phyloP scores from a whole-genome alignment of 2,113 vertebrate genomes.

The Chaetura pelagica region DNA sequence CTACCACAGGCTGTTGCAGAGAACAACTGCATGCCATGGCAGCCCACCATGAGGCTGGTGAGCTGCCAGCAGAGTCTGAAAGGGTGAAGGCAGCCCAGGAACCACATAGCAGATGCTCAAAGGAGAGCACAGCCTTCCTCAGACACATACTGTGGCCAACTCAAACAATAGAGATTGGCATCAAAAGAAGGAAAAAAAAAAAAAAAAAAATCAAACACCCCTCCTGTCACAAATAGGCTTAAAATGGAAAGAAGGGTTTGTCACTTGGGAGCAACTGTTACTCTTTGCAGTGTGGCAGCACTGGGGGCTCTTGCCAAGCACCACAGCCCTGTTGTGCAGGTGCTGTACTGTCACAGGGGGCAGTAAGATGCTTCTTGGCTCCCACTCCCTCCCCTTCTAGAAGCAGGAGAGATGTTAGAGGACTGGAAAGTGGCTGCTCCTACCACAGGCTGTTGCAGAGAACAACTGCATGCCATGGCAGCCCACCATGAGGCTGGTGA shows the following conservation, averaged over 20 bases:
- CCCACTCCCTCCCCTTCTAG: neutral
- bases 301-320: accelerated
- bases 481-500: neutral
- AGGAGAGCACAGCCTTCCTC: neutral
- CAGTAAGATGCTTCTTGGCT: neutral
- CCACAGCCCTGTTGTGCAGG: accelerated
- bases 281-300: neutral
- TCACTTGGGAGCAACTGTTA: neutral
- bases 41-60: neutral
- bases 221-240: neutral
- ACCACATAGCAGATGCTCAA: neutral
- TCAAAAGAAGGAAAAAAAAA: neutral
- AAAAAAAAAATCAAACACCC: neutral
- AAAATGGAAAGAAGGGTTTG: neutral
- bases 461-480: accelerated
- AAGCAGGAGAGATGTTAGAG: neutral
- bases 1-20: neutral
- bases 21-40: accelerated
- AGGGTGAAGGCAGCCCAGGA: neutral
- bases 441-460: neutral
- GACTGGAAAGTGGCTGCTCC: neutral
- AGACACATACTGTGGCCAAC: neutral
- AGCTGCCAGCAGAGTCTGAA: neutral
- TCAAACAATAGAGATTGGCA: conserved; percentile 56
- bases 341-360: neutral